Evolutionary conservation across 92 coral and sea anemone genomes (phyloP).

Genomic region (Muricea muricata): DNA sequence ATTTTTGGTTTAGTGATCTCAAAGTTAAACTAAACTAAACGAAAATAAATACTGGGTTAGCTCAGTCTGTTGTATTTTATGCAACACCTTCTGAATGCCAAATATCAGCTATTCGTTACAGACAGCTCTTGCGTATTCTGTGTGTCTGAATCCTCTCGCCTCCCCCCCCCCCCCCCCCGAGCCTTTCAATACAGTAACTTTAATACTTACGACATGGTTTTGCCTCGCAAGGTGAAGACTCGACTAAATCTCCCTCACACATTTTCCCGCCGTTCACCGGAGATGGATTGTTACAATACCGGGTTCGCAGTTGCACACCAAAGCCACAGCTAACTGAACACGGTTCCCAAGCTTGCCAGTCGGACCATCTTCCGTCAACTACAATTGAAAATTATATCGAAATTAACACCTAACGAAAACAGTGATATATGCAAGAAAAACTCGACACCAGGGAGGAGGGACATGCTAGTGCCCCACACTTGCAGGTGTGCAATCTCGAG

Average conservation of each 20-base stretch:
- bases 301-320: constrained; percentile 83
- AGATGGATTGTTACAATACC: constrained; percentile 75
- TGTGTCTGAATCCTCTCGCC: too few relatives aligned
- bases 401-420: neutral
- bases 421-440: neutral
- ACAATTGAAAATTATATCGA: constrained; percentile 4
- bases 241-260: constrained; percentile 84
- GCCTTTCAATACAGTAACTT: neutral
- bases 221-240: constrained; percentile 87
- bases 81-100: too few relatives aligned
- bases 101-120: too few relatives aligned
- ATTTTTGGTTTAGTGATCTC: too few relatives aligned
- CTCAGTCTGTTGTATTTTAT: too few relatives aligned
- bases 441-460: too few relatives aligned
- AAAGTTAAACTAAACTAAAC: too few relatives aligned
- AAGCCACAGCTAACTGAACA: constrained; percentile 97
- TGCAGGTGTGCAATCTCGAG: too few relatives aligned
- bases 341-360: constrained; percentile 95
- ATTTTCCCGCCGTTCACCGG: constrained; percentile 79
- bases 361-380: constrained; percentile 96
- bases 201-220: constrained; percentile 92
- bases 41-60: too few relatives aligned
- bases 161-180: too few relatives aligned
- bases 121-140: too few relatives aligned
- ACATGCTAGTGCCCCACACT: too few relatives aligned